Conservation (phyloP, 2,797 vertebrate genomes). For the Lithobates sylvaticus region DNA sequence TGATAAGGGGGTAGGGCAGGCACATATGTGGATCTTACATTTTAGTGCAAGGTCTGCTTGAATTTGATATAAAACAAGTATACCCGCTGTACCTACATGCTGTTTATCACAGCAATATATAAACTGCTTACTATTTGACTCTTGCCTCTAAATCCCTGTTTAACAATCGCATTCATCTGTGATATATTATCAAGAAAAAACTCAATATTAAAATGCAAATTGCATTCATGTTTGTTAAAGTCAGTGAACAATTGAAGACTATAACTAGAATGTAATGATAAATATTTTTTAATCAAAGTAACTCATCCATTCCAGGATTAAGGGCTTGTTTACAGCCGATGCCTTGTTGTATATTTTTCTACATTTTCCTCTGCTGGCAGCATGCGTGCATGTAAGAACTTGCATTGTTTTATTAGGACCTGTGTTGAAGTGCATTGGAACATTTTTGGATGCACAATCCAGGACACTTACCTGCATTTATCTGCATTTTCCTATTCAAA, state of each 20-base stretch:
- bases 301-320: constrained; percentile 42
- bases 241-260: background rate
- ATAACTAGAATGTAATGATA: constrained; percentile 18
- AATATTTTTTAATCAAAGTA: constrained; percentile 28
- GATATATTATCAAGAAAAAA: constrained; percentile 3
- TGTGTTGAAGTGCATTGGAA: no score
- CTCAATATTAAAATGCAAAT: background rate
- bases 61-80: constrained; percentile 10
- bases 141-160: background rate
- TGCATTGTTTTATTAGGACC: no score
- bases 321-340: no score
- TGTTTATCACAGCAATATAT: constrained; percentile 10
- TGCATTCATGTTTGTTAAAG: background rate
- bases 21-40: no score
- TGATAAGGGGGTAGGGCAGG: no score
- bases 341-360: no score
- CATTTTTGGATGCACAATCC: no score
- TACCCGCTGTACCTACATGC: background rate
- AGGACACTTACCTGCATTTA: no score
- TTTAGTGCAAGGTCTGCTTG: no score
- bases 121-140: background rate
- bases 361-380: no score
- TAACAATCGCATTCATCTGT: constrained; percentile 24
- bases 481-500: no score
- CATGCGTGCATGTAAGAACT: no score